phyloP scores from a whole-genome alignment of 2,888 invertebrate genomes.

The Muschampia plurimacula region DNA sequence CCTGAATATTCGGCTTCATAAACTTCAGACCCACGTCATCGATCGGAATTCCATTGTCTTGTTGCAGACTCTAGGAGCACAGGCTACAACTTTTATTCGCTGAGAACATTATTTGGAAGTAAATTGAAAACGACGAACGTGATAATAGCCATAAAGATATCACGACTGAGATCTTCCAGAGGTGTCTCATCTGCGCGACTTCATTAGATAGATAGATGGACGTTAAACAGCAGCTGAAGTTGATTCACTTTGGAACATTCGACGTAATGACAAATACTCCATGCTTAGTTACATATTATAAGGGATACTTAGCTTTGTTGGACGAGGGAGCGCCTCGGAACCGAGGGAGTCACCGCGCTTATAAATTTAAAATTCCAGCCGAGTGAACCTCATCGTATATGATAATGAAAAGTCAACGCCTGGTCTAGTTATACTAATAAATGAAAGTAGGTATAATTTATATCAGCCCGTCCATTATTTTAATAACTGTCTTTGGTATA shows the following conservation, averaged over 20 bases:
- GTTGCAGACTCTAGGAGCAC: conserved; percentile 10
- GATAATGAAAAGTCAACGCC: conserved; percentile 71
- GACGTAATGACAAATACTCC: conserved; percentile 61
- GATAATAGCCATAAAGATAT: background rate
- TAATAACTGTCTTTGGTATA: conserved; percentile 39
- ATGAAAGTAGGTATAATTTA: conserved; percentile 48
- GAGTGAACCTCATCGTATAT: conserved; percentile 68
- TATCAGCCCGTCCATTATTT: conserved; percentile 45
- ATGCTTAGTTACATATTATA: conserved; percentile 46
- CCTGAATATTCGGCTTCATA: conserved; percentile 77
- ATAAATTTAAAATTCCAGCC: conserved; percentile 70
- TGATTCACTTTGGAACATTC: conserved; percentile 46
- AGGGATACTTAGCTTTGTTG: conserved; percentile 40
- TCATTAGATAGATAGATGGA: conserved; percentile 51
- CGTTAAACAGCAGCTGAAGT: conserved; percentile 56
- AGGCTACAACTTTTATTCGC: conserved; percentile 20
- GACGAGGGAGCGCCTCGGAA: conserved; percentile 51
- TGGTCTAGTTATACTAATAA: conserved; percentile 58
- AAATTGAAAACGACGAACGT: background rate
- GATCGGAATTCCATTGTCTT: conserved; percentile 70
- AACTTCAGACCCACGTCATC: conserved; percentile 67
- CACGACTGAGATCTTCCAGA: conserved; percentile 53
- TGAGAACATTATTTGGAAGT: conserved; percentile 12
- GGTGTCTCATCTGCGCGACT: conserved; percentile 50
- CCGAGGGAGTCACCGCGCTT: conserved; percentile 52